These are phyloP conservation scores for Oxytorus armatus DNA, from an alignment of 2,888 invertebrate species.

Conservation along the genomic window DNA sequence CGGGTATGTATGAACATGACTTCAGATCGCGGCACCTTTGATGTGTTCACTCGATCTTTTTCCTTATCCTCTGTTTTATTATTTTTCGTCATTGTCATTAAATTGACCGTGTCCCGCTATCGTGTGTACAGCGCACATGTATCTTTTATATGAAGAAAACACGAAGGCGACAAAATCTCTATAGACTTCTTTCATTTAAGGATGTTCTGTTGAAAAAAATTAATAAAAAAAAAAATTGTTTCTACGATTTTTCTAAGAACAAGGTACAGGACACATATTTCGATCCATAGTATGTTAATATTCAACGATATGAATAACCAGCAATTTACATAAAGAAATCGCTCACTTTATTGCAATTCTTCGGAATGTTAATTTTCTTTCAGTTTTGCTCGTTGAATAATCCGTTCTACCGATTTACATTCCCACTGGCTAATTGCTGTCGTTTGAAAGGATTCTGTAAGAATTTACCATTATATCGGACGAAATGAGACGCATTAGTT, in stretches of 20 bases:
- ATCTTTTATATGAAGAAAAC: background rate
- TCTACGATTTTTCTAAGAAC: background rate
- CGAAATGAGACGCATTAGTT: too few relatives aligned
- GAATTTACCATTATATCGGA: too few relatives aligned
- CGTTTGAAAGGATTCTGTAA: too few relatives aligned
- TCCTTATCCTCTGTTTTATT: constrained; percentile 77
- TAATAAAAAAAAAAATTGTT: background rate
- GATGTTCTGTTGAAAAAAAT: background rate
- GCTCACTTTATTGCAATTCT: too few relatives aligned
- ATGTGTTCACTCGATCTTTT: constrained; percentile 66
- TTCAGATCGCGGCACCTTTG: constrained; percentile 77
- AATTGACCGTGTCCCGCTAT: constrained; percentile 73
- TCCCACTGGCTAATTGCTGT: too few relatives aligned
- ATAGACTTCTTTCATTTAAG: background rate
- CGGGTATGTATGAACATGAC: constrained; percentile 59
- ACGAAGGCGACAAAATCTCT: background rate
- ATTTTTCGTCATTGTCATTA: constrained; percentile 79
- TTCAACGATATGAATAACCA: too few relatives aligned
- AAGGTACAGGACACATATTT: background rate
- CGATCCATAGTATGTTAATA: too few relatives aligned
- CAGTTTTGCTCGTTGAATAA: too few relatives aligned
- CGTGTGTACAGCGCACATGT: constrained; percentile 71
- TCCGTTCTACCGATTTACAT: too few relatives aligned
- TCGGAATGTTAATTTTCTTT: too few relatives aligned
- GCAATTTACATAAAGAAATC: too few relatives aligned